Evolutionary conservation across 2,888 invertebrate genomes (phyloP).

Genomic region (Drosophila parthenogenetica): DNA sequence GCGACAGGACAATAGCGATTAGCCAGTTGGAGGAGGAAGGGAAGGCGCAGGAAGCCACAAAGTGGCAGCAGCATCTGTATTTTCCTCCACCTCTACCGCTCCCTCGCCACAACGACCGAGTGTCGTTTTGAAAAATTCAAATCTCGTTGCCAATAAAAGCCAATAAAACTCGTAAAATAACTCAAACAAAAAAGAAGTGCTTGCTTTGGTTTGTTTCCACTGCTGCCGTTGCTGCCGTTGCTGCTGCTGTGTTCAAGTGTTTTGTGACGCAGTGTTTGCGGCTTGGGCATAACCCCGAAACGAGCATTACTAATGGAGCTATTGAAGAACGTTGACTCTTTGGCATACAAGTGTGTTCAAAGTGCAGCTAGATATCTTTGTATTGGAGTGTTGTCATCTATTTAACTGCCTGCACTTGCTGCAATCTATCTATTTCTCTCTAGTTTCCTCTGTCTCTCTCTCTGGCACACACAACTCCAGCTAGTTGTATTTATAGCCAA

Average conservation of each 20-base stretch:
- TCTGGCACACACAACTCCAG: constrained; percentile 18
- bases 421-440: background rate
- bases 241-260: constrained; percentile 63
- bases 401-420: constrained; percentile 42
- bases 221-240: constrained; percentile 4
- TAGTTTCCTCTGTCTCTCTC: background rate
- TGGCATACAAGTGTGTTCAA: constrained; percentile 16
- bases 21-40: constrained; percentile 17
- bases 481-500: constrained; percentile 51
- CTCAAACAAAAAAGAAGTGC: constrained; percentile 58
- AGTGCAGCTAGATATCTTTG: constrained; percentile 18
- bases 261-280: constrained; percentile 78
- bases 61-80: constrained; percentile 27
- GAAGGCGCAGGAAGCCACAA: background rate
- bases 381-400: constrained; percentile 41
- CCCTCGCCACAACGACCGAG: constrained; percentile 35
- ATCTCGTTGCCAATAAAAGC: constrained; percentile 81
- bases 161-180: constrained; percentile 82
- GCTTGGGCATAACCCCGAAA: constrained; percentile 54
- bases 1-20: constrained; percentile 55
- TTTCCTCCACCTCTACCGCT: constrained; percentile 12
- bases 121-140: constrained; percentile 79
- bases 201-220: constrained; percentile 1
- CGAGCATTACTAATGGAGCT: constrained; percentile 50
- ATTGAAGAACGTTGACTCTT: constrained; percentile 50